These are phyloP conservation scores for Enteromius mattozi DNA, from an alignment of 2,797 vertebrate species.

Conservation along the genomic window DNA sequence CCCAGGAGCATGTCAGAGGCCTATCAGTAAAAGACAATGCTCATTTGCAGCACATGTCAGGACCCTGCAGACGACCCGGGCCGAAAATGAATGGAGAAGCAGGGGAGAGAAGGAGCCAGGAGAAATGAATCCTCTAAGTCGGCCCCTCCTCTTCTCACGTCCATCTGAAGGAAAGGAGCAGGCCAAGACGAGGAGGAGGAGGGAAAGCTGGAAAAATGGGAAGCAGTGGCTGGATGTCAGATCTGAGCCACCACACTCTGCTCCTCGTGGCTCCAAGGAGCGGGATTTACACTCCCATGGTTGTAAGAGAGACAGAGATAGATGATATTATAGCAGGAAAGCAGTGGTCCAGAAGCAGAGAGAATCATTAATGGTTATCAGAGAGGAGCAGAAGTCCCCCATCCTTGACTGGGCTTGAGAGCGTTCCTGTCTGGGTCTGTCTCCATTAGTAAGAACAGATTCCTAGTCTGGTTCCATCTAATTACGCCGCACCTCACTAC, in stretches of 20 bases:
- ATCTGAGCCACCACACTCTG: constrained; percentile 78
- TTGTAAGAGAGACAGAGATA: constrained; percentile 63
- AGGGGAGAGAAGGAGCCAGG: constrained; percentile 54
- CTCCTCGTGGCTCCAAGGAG: constrained; percentile 78
- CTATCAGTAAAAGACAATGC: constrained; percentile 51
- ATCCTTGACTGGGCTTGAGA: constrained; percentile 45
- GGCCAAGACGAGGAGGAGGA: constrained; percentile 52
- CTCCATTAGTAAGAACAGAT: constrained; percentile 43
- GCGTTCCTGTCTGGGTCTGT: constrained; percentile 11
- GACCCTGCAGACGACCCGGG: constrained; percentile 58
- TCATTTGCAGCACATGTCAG: constrained; percentile 50
- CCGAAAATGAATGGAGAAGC: constrained; percentile 64
- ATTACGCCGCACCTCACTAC: constrained; percentile 44
- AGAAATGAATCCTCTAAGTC: constrained; percentile 69
- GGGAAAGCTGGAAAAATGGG: constrained; percentile 30
- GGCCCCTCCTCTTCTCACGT: constrained; percentile 49
- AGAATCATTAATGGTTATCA: constrained; percentile 54
- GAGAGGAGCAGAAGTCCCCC: constrained; percentile 47
- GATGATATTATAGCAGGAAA: constrained; percentile 67
- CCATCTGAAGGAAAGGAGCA: constrained; percentile 63
- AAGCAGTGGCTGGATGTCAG: constrained; percentile 67
- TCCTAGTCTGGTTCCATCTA: constrained; percentile 46
- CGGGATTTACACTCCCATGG: constrained; percentile 77
- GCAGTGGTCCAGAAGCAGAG: constrained; percentile 68
- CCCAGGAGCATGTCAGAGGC: constrained; percentile 26